These are phyloP conservation scores for Eulithis prunata DNA, from an alignment of 2,888 invertebrate species.

Conservation along the genomic window DNA sequence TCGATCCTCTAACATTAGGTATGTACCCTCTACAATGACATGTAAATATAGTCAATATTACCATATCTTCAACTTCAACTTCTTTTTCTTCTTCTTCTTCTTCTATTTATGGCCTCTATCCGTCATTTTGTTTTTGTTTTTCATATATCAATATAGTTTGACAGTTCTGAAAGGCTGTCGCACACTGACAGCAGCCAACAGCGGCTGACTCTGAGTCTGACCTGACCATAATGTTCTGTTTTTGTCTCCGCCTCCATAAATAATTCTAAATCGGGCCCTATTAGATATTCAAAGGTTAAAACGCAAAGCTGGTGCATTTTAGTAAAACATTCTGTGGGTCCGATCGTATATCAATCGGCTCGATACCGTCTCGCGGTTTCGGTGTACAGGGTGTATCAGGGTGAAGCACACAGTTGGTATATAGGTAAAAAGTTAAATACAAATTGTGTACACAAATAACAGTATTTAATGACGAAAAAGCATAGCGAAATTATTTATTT, in stretches of 20 bases:
- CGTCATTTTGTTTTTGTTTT: no score
- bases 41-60: no score
- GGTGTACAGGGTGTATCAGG: conserved; percentile 26
- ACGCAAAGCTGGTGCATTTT: conserved; percentile 76
- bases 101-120: no score
- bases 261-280: conserved; percentile 80
- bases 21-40: no score
- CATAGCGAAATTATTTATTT: no score
- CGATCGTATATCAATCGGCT: conserved; percentile 81
- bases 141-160: not conserved
- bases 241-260: conserved; percentile 77
- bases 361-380: conserved; percentile 72
- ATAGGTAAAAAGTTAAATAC: no score
- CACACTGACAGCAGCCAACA: conserved; percentile 44
- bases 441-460: no score
- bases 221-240: conserved; percentile 77
- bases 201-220: conserved; percentile 40
- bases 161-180: conserved; percentile 10
- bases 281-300: conserved; percentile 82
- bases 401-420: no score
- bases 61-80: no score
- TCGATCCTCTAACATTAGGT: no score
- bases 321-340: conserved; percentile 70
- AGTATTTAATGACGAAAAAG: no score
- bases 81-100: no score